Base-by-base conservation (phyloP, 2,888 invertebrate genomes). In the Biston stratarius region DNA sequence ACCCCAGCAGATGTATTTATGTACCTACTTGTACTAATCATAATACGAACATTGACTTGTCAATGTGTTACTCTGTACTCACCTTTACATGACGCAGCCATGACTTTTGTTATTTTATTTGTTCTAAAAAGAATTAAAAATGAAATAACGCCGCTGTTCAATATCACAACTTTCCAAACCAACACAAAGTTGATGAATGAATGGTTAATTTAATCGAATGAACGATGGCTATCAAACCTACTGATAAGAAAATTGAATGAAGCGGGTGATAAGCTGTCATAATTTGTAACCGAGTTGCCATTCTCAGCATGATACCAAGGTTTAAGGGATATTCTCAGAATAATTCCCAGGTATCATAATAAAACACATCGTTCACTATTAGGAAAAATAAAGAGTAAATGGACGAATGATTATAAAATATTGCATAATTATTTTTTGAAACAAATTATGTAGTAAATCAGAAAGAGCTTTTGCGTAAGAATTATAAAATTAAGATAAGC, bases 31-130 rank as follows among this genome's bases (percentile, higher is more conserved):
- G 36, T 11, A 56, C n/a, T 9, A 6, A 49, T 11, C 42, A 62
- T 8, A 12, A 34, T n/a, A 38, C 24, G 8, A 12, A 15, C 34
- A 42, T 12, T 5, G 42, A 7, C 5, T 12, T n/a, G 1, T 47
- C 38, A 12, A 24, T 49, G 11, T 48, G 14, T 6, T 5, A 24
- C 45, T 33, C 36, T 24, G 24, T 34, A 75, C 80, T 73, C 77
- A 91, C 94, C 94, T 87, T 94, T 94, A 62, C 88, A 87, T 72
- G 93, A 86, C 60, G 82, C 88, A 61, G 94, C 89, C 94, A 94
- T 94, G 65, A 38, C 57, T 61, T 44, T 9, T 24, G 24, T 24
- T 24, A 24, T 24, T 7, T 44, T 38, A 15, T 47, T n/a, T 51
- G 6, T 10, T 8, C 24, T 7, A 45, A 70, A 51, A 61, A 33